These are phyloP conservation scores for Laspeyria flexula DNA, from an alignment of 2,888 invertebrate species.

Conservation along the genomic window DNA sequence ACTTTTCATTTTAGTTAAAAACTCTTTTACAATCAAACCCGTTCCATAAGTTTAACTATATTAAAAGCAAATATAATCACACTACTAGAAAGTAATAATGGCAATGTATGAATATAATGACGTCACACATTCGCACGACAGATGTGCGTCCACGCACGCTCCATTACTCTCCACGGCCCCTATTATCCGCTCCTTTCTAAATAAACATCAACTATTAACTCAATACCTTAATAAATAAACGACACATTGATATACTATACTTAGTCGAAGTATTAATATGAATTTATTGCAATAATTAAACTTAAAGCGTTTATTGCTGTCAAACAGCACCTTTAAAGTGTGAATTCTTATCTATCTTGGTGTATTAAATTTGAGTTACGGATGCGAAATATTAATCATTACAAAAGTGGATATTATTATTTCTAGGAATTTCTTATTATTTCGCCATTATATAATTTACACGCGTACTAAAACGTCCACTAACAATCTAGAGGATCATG, in stretches of 20 bases:
- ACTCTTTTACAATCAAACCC: slow-evolving; percentile 3
- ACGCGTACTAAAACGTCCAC: too few relatives aligned
- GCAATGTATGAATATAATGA: slow-evolving; percentile 55
- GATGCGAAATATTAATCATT: slow-evolving; percentile 1
- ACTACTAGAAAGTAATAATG: slow-evolving; percentile 4
- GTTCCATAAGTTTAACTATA: neutral
- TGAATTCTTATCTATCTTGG: slow-evolving; percentile 9
- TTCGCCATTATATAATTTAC: too few relatives aligned
- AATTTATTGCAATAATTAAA: slow-evolving; percentile 19
- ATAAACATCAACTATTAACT: slow-evolving; percentile 64
- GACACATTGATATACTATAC: slow-evolving; percentile 48
- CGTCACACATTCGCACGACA: slow-evolving; percentile 61
- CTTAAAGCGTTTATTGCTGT: slow-evolving; percentile 1
- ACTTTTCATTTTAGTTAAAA: too few relatives aligned
- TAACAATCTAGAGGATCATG: too few relatives aligned
- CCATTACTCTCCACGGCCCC: slow-evolving; percentile 69
- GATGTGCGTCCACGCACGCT: slow-evolving; percentile 60
- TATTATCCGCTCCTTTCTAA: slow-evolving; percentile 57
- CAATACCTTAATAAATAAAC: slow-evolving; percentile 35
- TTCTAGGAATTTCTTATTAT: too few relatives aligned
- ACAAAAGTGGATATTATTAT: neutral
- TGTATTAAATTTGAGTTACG: slow-evolving; percentile 9
- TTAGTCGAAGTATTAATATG: slow-evolving; percentile 16
- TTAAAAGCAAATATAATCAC: slow-evolving; percentile 10
- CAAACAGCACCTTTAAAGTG: slow-evolving; percentile 5